phyloP scores from a whole-genome alignment of 2,888 invertebrate species.

The Elaeidobius kamerunicus region DNA sequence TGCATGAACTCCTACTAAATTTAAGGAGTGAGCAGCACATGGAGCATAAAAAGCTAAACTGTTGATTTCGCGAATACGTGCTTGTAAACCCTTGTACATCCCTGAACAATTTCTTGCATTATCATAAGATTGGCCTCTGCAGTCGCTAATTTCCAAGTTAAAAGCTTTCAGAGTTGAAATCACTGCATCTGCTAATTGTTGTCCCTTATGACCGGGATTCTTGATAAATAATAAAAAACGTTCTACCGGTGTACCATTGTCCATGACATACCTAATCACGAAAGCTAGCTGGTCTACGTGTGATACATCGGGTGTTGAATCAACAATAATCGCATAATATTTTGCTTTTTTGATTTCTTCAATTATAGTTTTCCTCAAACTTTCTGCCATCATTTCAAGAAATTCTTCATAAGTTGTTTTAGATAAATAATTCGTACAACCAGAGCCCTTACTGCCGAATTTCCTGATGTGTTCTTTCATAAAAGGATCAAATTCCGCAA shows the following conservation, averaged over 20 bases:
- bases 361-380: constrained; percentile 16
- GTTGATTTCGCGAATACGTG: constrained; percentile 2
- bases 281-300: constrained; percentile 36
- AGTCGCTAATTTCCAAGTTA: constrained; percentile 10
- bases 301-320: constrained; percentile 39
- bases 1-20: constrained; percentile 10
- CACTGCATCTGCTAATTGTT: constrained; percentile 1
- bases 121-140: constrained; percentile 15
- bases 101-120: constrained; percentile 16
- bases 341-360: constrained; percentile 31
- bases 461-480: no score
- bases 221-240: constrained; percentile 6
- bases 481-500: not conserved
- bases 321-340: constrained; percentile 39
- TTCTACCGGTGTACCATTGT: not conserved
- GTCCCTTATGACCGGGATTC: not conserved
- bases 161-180: not conserved
- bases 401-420: constrained; percentile 12
- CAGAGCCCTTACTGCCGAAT: constrained; percentile 26
- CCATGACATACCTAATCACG: constrained; percentile 35
- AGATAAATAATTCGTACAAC: constrained; percentile 5
- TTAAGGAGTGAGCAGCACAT: constrained; percentile 14
- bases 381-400: constrained; percentile 8
- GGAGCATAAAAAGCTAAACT: constrained; percentile 3
- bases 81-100: constrained; percentile 13